phyloP scores from a whole-genome alignment of 1,140 invertebrate species.

The Ridgeia piscesae region DNA sequence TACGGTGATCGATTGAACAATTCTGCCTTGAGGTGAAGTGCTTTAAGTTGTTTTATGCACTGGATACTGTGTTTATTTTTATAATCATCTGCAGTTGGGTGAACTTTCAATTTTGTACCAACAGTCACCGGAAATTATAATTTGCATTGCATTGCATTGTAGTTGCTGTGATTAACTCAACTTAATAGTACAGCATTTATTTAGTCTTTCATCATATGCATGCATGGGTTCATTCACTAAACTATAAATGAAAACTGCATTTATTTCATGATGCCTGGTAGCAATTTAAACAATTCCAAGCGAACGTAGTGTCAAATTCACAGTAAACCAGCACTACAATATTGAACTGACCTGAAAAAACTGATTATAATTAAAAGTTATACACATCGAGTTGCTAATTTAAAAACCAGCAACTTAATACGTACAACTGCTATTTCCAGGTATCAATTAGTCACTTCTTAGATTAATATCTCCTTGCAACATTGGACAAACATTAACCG shows the following conservation, averaged over 20 bases:
- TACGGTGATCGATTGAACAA: no score
- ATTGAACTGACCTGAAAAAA: slow-evolving; percentile 1
- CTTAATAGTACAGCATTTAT: not conserved
- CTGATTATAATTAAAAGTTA: not conserved
- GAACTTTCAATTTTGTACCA: not conserved
- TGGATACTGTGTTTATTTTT: no score
- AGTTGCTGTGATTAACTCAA: not conserved
- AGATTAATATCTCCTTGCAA: not conserved
- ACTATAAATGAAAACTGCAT: not conserved
- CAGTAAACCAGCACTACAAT: not conserved
- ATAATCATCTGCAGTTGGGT: not conserved
- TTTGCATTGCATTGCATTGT: not conserved
- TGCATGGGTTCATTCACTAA: not conserved
- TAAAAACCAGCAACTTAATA: not conserved
- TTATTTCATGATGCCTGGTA: not conserved
- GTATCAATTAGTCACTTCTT: not conserved
- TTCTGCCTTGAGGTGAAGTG: no score
- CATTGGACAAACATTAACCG: not conserved
- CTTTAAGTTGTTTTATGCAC: no score
- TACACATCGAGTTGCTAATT: not conserved
- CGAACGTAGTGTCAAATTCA: no score
- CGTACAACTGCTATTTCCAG: not conserved
- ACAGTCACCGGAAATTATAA: not conserved
- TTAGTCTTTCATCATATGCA: no score
- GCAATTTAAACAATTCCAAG: not conserved